Conservation (phyloP, 23 tunicate genomes). For the Diplosoma virens region DNA sequence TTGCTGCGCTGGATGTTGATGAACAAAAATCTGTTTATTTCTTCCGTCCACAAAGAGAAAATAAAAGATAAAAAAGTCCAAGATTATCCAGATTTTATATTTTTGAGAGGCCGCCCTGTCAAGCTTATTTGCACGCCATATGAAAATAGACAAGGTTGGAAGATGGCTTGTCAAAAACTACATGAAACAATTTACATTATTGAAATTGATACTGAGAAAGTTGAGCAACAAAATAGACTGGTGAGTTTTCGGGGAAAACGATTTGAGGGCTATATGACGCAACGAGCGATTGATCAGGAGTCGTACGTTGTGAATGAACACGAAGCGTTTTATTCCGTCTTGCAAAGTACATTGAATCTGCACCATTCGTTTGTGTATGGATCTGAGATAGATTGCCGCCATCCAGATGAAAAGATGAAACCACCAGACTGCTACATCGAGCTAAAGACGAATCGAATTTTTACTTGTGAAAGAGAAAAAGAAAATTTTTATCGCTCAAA, state of each 20-base stretch:
- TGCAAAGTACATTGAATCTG: conserved; percentile 39
- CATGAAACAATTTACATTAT: conserved; percentile 61
- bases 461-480: conserved; percentile 44
- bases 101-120: conserved; percentile 80
- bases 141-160: conserved; percentile 86
- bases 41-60: too few relatives aligned
- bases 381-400: conserved; percentile 85
- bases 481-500: conserved; percentile 75
- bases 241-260: conserved; percentile 87
- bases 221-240: conserved; percentile 33
- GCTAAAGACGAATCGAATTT: conserved; percentile 71
- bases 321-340: conserved; percentile 67
- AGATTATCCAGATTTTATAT: conserved; percentile 57
- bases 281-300: not conserved
- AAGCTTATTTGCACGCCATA: conserved; percentile 89
- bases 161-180: conserved; percentile 71
- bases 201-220: conserved; percentile 68
- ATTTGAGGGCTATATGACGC: conserved; percentile 83
- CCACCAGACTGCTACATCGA: conserved; percentile 88
- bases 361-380: conserved; percentile 59
- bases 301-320: conserved; percentile 47
- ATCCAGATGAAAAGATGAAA: conserved; percentile 22
- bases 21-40: conserved; percentile 46
- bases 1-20: conserved; percentile 51
- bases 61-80: conserved; percentile 21